These are phyloP conservation scores for Hyposmocoma kahamanoa DNA, from an alignment of 1,140 invertebrate genomes.

Conservation along the genomic window DNA sequence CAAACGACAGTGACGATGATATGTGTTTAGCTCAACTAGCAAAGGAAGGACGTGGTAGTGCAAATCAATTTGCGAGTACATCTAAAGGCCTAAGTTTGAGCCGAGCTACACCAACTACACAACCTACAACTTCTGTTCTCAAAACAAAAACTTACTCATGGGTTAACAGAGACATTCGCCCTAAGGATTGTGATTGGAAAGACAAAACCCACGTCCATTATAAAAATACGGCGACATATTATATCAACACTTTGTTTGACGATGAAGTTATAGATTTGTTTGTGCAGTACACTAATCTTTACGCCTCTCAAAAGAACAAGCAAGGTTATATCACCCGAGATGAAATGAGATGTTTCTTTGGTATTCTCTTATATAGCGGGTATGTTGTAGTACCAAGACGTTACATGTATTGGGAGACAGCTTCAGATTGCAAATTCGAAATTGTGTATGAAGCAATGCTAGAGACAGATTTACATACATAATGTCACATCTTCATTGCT, in stretches of 20 bases:
- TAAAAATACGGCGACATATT: not conserved
- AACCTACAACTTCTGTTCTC: too few relatives aligned
- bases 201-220: not conserved
- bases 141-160: not conserved
- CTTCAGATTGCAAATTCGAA: not conserved
- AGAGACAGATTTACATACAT: not conserved
- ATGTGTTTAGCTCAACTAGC: not conserved
- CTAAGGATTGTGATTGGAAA: not conserved
- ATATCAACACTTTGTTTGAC: not conserved
- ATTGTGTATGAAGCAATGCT: not conserved
- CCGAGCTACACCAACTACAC: too few relatives aligned
- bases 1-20: not conserved
- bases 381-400: not conserved
- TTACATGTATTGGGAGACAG: conserved; percentile 2
- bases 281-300: not conserved
- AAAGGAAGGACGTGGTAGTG: not conserved
- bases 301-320: not conserved
- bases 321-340: not conserved
- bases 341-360: not conserved
- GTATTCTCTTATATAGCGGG: not conserved
- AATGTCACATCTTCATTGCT: not conserved
- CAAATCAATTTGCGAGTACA: not conserved
- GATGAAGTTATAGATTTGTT: not conserved
- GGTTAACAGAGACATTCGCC: not conserved
- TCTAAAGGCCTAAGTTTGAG: too few relatives aligned